phyloP scores from a whole-genome alignment of 1,140 invertebrate species.

The Tetragnatha versicolor region DNA sequence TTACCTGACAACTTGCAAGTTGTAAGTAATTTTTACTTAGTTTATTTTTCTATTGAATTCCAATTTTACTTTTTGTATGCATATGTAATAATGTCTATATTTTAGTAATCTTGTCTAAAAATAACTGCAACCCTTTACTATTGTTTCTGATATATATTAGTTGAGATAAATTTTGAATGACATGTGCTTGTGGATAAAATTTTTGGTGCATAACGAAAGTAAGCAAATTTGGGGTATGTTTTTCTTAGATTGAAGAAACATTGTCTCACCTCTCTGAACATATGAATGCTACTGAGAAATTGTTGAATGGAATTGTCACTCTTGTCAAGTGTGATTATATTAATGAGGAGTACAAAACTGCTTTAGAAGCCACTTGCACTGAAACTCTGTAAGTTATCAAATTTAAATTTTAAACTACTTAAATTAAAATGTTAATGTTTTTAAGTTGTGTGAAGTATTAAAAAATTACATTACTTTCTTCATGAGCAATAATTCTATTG shows the following conservation, averaged over 20 bases:
- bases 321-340: slow-evolving; percentile 81
- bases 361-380: slow-evolving; percentile 79
- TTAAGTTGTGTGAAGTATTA: too few relatives aligned
- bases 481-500: too few relatives aligned
- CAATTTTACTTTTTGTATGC: not conserved
- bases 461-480: too few relatives aligned
- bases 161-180: too few relatives aligned
- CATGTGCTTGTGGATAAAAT: too few relatives aligned
- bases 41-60: not conserved
- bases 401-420: too few relatives aligned
- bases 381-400: slow-evolving; percentile 74
- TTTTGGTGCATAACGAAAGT: too few relatives aligned
- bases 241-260: slow-evolving; percentile 43
- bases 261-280: slow-evolving; percentile 47
- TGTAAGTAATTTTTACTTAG: slow-evolving; percentile 5
- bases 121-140: too few relatives aligned
- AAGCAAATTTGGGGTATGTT: not conserved
- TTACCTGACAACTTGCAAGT: slow-evolving; percentile 25
- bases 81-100: too few relatives aligned
- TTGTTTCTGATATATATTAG: too few relatives aligned
- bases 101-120: too few relatives aligned
- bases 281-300: slow-evolving; percentile 58
- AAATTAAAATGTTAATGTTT: too few relatives aligned
- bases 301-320: slow-evolving; percentile 68
- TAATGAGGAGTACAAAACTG: slow-evolving; percentile 79